Evolutionary conservation across 2,797 vertebrate species (phyloP).

Genomic region (Micropoecilia bifurca): DNA sequence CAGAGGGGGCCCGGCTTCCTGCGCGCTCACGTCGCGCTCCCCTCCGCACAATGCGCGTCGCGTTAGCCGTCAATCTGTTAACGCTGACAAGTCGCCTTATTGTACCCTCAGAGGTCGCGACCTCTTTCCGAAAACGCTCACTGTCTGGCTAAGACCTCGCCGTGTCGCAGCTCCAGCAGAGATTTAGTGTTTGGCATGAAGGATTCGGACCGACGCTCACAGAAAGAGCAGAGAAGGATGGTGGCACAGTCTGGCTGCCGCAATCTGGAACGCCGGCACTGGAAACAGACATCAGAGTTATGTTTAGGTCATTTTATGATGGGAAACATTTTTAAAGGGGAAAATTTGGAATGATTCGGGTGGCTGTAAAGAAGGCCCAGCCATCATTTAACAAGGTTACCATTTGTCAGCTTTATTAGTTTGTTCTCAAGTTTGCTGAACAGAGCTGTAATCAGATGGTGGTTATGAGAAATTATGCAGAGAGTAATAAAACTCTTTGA

Average conservation of each 20-base stretch:
- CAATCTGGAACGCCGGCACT: slow-evolving; percentile 55
- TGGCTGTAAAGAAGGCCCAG: slow-evolving; percentile 13
- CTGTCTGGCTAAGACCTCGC: slow-evolving; percentile 58
- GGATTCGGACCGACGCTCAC: slow-evolving; percentile 58
- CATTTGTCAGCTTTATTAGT: background rate
- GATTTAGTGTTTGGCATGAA: slow-evolving; percentile 63
- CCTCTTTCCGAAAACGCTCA: slow-evolving; percentile 62
- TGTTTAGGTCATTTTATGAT: slow-evolving; percentile 51
- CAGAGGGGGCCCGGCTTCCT: slow-evolving; percentile 65
- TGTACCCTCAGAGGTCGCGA: slow-evolving; percentile 70
- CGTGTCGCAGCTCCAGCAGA: slow-evolving; percentile 45
- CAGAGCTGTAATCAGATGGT: background rate
- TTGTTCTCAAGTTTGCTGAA: background rate
- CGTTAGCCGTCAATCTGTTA: slow-evolving; percentile 69
- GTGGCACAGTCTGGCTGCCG: slow-evolving; percentile 65
- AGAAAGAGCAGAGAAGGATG: slow-evolving; percentile 42
- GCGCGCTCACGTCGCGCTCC: slow-evolving; percentile 61
- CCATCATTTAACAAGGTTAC: background rate
- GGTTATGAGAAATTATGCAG: slow-evolving; percentile 1
- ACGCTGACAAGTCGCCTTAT: slow-evolving; percentile 62
- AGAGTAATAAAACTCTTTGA: slow-evolving; percentile 1
- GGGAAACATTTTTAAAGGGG: slow-evolving; percentile 27
- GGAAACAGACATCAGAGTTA: slow-evolving; percentile 56
- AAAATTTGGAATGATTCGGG: slow-evolving; percentile 44
- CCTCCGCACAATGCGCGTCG: slow-evolving; percentile 59